Evolutionary conservation across 2,888 invertebrate genomes (phyloP).

Genomic region (Tetragonula carbonaria): DNA sequence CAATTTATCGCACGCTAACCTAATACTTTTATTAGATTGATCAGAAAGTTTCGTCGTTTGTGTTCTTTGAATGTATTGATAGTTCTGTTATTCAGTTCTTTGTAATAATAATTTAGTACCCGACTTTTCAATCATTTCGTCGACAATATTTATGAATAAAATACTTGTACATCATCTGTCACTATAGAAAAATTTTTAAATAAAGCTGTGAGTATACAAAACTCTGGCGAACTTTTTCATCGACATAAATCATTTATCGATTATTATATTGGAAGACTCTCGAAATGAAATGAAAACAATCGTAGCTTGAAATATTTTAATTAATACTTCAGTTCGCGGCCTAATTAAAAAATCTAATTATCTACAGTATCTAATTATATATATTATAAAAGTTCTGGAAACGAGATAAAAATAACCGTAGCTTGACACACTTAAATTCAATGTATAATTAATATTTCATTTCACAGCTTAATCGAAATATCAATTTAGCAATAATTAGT

Average conservation of each 20-base stretch:
- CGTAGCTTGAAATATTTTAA: too few species aligned
- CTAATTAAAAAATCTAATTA: too few species aligned
- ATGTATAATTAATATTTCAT: too few species aligned
- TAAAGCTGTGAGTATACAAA: background rate
- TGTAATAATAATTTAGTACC: background rate
- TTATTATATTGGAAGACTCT: background rate
- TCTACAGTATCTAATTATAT: too few species aligned
- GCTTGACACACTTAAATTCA: too few species aligned
- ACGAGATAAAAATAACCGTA: too few species aligned
- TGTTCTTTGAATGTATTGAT: background rate
- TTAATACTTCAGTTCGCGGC: too few species aligned
- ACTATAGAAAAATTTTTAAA: background rate
- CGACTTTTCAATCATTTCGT: background rate
- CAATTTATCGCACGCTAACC: background rate
- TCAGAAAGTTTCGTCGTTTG: background rate
- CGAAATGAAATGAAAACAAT: too few species aligned
- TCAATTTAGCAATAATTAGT: too few species aligned
- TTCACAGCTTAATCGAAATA: too few species aligned
- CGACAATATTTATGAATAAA: background rate
- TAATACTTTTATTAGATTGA: background rate
- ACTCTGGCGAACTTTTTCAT: background rate
- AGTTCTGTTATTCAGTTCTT: background rate
- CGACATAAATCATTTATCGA: background rate
- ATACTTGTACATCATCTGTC: background rate
- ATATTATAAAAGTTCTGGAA: too few species aligned